Percentiles rank a stretch among this genome's conserved stretches.
These are phyloP conservation scores for Lagodon rhomboides DNA, from an alignment of 2,797 vertebrate species.

Conservation along the genomic window DNA sequence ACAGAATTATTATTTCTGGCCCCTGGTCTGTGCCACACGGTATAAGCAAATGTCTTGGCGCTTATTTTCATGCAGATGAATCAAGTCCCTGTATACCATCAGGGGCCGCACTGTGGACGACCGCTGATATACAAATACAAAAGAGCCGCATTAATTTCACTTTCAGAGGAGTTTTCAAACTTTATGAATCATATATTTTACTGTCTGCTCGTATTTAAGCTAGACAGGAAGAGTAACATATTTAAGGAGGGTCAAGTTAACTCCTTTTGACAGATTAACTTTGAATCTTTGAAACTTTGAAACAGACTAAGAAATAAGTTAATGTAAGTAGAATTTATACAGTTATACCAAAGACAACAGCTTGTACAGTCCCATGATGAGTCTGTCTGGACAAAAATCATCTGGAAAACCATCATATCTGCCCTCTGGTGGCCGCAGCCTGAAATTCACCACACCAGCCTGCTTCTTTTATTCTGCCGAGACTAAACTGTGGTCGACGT, in stretches of 20 bases:
- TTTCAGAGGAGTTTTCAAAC: background rate
- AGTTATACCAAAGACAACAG: no score
- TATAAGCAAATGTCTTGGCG: background rate
- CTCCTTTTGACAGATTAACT: no score
- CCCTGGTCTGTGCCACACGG: background rate
- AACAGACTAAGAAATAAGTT: no score
- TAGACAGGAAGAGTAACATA: background rate
- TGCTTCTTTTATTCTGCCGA: no score
- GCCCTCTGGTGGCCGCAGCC: constrained; percentile 5
- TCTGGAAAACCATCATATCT: no score
- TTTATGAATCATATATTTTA: background rate
- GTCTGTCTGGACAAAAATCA: no score
- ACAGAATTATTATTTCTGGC: background rate
- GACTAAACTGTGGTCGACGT: background rate
- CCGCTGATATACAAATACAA: background rate
- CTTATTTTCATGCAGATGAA: background rate
- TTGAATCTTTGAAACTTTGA: no score
- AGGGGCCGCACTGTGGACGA: no score
- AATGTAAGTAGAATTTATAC: no score
- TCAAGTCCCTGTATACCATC: background rate
- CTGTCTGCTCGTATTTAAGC: background rate
- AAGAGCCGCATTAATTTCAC: no score
- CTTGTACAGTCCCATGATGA: no score
- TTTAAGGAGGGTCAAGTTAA: background rate
- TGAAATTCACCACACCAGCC: background rate